Evolutionary conservation across 2,113 vertebrate species (phyloP).

Genomic region (Xenotilapia flavipinnis): DNA sequence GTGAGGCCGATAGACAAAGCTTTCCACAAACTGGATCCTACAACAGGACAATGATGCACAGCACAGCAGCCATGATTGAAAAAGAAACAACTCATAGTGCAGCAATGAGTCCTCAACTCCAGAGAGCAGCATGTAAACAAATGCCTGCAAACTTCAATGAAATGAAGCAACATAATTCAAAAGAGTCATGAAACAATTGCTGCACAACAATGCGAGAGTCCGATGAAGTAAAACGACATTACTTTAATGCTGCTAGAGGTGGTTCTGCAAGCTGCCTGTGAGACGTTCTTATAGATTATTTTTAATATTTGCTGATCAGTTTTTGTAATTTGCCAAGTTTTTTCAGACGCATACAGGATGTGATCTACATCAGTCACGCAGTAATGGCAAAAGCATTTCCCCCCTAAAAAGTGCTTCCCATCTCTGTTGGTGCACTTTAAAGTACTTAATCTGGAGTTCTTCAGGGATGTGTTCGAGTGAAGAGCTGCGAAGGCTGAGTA

Average conservation of each 20-base stretch:
- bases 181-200: not conserved
- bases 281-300: not conserved
- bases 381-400: not conserved
- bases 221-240: accelerated
- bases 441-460: not conserved
- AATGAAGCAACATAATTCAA: not conserved
- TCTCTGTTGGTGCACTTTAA: not conserved
- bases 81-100: not conserved
- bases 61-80: not conserved
- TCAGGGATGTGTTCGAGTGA: not conserved
- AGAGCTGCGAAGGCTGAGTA: not conserved
- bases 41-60: not conserved
- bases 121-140: not conserved
- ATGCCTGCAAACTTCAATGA: not conserved
- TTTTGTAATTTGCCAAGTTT: not conserved
- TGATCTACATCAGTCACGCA: not conserved
- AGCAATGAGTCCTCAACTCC: not conserved
- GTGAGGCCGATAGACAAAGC: not conserved
- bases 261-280: not conserved
- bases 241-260: not conserved
- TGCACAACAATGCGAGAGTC: not conserved
- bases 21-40: not conserved
- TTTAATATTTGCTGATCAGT: not conserved
- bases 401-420: not conserved
- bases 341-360: not conserved